Conservation (phyloP, 2,797 vertebrate species). For the Thamnophis elegans region DNA sequence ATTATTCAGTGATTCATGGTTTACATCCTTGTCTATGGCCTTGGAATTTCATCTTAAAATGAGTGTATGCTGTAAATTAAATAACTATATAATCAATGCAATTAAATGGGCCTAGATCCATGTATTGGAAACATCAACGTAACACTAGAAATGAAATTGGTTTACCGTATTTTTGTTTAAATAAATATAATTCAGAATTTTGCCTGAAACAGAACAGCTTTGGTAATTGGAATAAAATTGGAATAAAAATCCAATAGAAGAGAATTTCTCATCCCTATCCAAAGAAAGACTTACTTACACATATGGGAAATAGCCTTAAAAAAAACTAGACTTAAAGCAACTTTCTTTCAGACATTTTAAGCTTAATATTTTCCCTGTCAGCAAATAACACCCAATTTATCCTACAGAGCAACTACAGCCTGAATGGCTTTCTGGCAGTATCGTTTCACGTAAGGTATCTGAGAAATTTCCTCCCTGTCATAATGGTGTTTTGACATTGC, state of each 20-base stretch:
- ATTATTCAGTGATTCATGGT: background rate
- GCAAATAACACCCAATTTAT: conserved; percentile 61
- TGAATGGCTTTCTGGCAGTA: conserved; percentile 70
- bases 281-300: background rate
- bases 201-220: conserved; percentile 5
- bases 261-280: conserved; percentile 16
- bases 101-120: conserved; percentile 16
- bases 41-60: background rate
- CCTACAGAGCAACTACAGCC: conserved; percentile 34
- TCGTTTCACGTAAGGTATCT: conserved; percentile 67
- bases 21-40: background rate
- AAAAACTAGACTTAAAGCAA: conserved; percentile 37
- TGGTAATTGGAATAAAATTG: background rate
- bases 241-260: conserved; percentile 8
- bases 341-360: conserved; percentile 61
- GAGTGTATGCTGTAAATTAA: background rate
- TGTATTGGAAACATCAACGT: background rate
- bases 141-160: background rate
- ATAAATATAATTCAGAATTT: background rate
- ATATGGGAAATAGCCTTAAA: conserved; percentile 26
- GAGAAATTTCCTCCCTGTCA: conserved; percentile 66
- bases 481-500: conserved; percentile 18
- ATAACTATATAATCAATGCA: background rate
- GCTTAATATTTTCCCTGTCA: conserved; percentile 58
- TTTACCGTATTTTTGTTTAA: background rate